Evolutionary conservation across 2,113 vertebrate genomes (phyloP), one percentile per base, ranked within the genome.

Genomic region (Paratilapia polleni): DNA sequence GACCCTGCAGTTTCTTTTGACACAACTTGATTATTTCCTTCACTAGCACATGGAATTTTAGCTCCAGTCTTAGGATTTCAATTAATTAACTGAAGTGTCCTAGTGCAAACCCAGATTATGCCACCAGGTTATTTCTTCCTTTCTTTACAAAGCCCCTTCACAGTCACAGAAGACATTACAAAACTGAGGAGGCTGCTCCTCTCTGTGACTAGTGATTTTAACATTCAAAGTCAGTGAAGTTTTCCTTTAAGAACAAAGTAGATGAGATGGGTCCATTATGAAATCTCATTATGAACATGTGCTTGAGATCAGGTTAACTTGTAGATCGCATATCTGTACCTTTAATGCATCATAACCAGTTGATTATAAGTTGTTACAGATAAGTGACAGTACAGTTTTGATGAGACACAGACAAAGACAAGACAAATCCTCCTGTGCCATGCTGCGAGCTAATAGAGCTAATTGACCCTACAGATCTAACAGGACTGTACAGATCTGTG

Each of bases 381-480:
- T 81, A 83, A 88, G 56, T 81, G 78, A 52, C 26, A 54, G 84
- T 82, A 41, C 78, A 68, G 83, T 85, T 91, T 93, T 88, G 91
- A 92, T 89, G 78, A 92, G 76, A 77, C 62, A 57, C 73, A 80
- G 66, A 88, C 76, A 84, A 82, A 89, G 83, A 91, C 81, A 12
- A 84, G 59, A 24, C 24, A 87, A 88, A 88, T 88, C 89, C 77
- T 86, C 19, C 52, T 28, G 43, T 52, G 82, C 38, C 77, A 77
- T 77, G 77, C 85, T 78, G 84, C 3, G 83, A 88, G 75, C 75
- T 89, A 84, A 92, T 80, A 4, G 86, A 90, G 70, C 43, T 85
- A 43, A 90, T 87, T 87, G 80, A 92, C 80, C 77, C 63, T 36
- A 84, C 61, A 38, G 61, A 81, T 73, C 56, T 12, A 47, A 52